Conservation (phyloP, 2,113 vertebrate genomes). For the Phalacrocorax pelagicus region DNA sequence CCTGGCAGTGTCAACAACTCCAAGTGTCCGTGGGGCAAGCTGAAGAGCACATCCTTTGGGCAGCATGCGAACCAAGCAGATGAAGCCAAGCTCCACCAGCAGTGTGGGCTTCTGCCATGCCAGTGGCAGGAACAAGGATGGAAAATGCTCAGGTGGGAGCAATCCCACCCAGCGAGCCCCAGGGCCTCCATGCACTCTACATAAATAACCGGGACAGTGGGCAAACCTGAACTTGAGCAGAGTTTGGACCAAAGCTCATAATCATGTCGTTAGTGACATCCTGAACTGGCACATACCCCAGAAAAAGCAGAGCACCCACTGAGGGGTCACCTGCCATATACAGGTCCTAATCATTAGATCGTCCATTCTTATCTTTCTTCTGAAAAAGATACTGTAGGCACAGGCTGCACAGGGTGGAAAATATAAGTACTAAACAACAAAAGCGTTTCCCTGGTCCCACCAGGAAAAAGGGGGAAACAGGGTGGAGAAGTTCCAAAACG, state of each 20-base stretch:
- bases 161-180: background rate
- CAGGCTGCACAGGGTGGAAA: background rate
- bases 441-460: background rate
- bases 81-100: rapidly evolving
- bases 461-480: background rate
- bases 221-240: background rate
- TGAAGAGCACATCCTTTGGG: background rate
- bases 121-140: background rate
- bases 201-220: background rate
- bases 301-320: background rate
- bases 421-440: background rate
- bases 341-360: background rate
- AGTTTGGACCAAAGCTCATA: background rate
- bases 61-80: background rate
- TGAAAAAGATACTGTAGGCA: background rate
- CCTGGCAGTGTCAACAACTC: background rate
- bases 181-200: background rate
- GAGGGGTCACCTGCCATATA: background rate
- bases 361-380: background rate
- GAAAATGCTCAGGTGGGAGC: background rate
- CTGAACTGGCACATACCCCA: background rate
- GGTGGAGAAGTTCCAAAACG: background rate
- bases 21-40: background rate
- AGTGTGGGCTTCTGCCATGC: background rate
- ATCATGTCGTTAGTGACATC: background rate